These are phyloP conservation scores for Grammomys dolichurus DNA, from an alignment of 2,113 vertebrate species.

Conservation along the genomic window DNA sequence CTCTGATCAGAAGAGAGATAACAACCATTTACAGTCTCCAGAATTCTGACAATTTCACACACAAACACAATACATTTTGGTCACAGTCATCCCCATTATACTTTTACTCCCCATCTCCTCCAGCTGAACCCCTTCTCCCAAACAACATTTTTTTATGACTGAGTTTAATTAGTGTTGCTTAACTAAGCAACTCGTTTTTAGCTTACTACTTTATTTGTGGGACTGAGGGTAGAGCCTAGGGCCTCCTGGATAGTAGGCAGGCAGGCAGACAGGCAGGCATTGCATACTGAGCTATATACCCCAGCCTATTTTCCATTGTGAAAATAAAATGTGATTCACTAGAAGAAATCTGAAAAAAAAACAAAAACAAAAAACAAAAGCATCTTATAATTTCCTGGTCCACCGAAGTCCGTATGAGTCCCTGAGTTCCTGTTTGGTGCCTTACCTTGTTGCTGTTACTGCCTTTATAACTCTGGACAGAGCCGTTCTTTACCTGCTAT, in stretches of 20 bases:
- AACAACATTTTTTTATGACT: background rate
- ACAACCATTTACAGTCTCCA: background rate
- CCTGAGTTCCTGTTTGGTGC: slow-evolving; percentile 9
- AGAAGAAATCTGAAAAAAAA: slow-evolving; percentile 41
- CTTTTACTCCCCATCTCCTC: background rate
- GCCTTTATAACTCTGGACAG: background rate
- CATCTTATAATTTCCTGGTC: background rate
- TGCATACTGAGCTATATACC: background rate
- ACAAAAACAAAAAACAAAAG: slow-evolving; percentile 41
- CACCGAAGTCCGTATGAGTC: background rate
- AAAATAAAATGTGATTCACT: slow-evolving; percentile 39
- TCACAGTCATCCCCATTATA: background rate
- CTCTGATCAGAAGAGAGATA: slow-evolving; percentile 43
- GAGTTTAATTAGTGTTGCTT: background rate
- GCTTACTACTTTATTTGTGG: slow-evolving; percentile 10
- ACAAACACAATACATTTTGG: background rate
- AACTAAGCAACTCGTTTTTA: slow-evolving; percentile 12
- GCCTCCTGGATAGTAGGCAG: background rate
- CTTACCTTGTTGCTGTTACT: background rate
- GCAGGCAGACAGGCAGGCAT: background rate
- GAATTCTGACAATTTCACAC: background rate
- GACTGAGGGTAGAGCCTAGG: background rate
- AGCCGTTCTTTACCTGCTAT: slow-evolving; percentile 15
- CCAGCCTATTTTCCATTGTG: background rate
- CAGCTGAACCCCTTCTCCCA: background rate